Conservation (phyloP, 2,113 vertebrate species). For the Pavo muticus region DNA sequence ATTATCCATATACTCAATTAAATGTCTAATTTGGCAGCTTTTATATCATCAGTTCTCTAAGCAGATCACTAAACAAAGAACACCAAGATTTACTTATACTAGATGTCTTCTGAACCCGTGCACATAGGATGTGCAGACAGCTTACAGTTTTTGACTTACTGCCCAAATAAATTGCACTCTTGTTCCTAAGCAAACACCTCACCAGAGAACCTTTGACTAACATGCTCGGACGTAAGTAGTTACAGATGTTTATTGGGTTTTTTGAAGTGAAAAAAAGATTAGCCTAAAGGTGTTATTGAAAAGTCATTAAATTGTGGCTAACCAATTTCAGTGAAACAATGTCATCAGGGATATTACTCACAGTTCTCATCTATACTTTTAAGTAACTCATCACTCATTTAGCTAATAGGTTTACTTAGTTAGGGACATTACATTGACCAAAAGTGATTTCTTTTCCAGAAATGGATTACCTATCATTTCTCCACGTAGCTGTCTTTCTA, state of each 20-base stretch:
- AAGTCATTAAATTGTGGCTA: constrained; percentile 16
- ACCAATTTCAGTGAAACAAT: neutral
- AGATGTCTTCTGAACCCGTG: neutral
- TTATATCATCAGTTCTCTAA: neutral
- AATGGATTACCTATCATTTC: neutral
- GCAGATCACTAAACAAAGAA: neutral
- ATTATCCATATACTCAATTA: neutral
- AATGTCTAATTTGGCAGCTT: neutral
- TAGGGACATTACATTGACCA: neutral
- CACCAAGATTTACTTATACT: neutral
- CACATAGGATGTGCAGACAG: neutral
- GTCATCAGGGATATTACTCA: neutral
- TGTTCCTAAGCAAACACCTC: constrained; percentile 30
- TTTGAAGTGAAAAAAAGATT: constrained; percentile 34
- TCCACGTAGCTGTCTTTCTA: neutral
- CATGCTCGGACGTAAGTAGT: neutral
- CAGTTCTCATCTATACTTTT: neutral
- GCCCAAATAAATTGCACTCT: neutral
- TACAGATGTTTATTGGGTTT: constrained; percentile 12
- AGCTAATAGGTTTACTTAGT: neutral
- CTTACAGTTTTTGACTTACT: neutral
- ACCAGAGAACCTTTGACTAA: neutral
- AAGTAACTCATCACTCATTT: neutral
- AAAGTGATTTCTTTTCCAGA: neutral
- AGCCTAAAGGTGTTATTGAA: constrained; percentile 29